Conservation (phyloP, 2,113 vertebrate genomes). For the Phrynocephalus versicolor region DNA sequence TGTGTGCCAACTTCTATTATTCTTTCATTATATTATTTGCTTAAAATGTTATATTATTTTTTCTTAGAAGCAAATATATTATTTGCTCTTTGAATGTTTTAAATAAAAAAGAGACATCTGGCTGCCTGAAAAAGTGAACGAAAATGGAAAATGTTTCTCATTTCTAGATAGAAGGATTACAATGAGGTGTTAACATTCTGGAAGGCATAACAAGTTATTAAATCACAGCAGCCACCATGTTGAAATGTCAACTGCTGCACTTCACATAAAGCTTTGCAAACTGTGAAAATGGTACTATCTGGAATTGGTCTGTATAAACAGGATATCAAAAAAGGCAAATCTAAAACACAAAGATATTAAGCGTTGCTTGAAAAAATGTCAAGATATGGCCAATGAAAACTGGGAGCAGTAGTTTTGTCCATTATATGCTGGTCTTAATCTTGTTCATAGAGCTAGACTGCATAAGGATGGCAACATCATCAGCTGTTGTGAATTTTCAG, state of each 20-base stretch:
- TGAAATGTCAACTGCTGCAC: conserved; percentile 23
- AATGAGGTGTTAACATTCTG: conserved; percentile 29
- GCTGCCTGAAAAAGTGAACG: conserved; percentile 4
- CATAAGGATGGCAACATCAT: too few species aligned
- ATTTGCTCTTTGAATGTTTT: neutral
- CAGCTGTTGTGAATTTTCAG: too few species aligned
- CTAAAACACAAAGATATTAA: conserved; percentile 7
- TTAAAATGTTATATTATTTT: neutral
- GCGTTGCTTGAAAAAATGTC: neutral
- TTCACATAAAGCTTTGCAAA: conserved; percentile 43
- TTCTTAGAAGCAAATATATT: neutral
- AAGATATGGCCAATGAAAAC: neutral
- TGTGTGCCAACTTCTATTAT: neutral
- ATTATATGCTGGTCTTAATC: neutral
- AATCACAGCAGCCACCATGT: conserved; percentile 27
- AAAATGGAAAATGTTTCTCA: neutral
- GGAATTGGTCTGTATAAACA: neutral
- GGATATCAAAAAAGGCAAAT: neutral
- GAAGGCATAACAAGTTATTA: conserved; percentile 32
- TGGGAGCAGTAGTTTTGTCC: neutral
- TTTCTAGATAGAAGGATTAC: conserved; percentile 5
- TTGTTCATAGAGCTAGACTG: too few species aligned
- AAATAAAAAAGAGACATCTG: conserved; percentile 7
- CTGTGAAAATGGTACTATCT: conserved; percentile 19
- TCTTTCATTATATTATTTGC: neutral